Evolutionary conservation across 2,888 invertebrate species (phyloP).

Genomic region (Listrodromus nycthemerus): DNA sequence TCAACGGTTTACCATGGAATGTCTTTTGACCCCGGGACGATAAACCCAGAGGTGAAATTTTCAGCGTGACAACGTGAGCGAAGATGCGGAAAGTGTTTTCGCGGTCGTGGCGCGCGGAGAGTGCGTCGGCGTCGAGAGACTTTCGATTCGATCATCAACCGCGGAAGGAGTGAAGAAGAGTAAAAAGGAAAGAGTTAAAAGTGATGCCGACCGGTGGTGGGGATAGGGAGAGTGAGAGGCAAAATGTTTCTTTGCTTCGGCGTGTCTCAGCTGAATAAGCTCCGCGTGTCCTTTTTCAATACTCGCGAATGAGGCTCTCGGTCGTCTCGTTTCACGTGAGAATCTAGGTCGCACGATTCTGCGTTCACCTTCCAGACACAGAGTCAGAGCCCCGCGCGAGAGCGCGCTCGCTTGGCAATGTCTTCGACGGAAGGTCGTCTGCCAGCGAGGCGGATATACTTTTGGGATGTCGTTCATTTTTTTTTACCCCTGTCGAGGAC

Average conservation of each 20-base stretch:
- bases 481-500: background rate
- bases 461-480: background rate
- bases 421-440: constrained; percentile 81
- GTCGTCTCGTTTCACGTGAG: constrained; percentile 70
- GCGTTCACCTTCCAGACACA: constrained; percentile 77
- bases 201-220: constrained; percentile 2
- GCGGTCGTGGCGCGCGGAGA: constrained; percentile 42
- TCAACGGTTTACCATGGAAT: constrained; percentile 15
- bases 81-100: constrained; percentile 62
- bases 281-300: constrained; percentile 47
- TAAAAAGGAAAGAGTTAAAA: constrained; percentile 30
- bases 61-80: constrained; percentile 34
- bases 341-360: constrained; percentile 82
- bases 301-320: constrained; percentile 48
- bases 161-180: constrained; percentile 54
- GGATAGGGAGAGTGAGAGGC: constrained; percentile 39
- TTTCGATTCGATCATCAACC: constrained; percentile 68
- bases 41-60: constrained; percentile 55
- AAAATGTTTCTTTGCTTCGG: constrained; percentile 28
- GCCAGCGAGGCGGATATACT: constrained; percentile 64
- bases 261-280: constrained; percentile 46
- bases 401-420: constrained; percentile 75
- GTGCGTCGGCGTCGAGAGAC: constrained; percentile 63
- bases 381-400: constrained; percentile 24
- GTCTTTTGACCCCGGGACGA: constrained; percentile 9